Percentiles rank a stretch among this genome's conserved stretches.
Evolutionary conservation across 2,888 invertebrate species (phyloP).

Genomic region (Copidosoma aretas): DNA sequence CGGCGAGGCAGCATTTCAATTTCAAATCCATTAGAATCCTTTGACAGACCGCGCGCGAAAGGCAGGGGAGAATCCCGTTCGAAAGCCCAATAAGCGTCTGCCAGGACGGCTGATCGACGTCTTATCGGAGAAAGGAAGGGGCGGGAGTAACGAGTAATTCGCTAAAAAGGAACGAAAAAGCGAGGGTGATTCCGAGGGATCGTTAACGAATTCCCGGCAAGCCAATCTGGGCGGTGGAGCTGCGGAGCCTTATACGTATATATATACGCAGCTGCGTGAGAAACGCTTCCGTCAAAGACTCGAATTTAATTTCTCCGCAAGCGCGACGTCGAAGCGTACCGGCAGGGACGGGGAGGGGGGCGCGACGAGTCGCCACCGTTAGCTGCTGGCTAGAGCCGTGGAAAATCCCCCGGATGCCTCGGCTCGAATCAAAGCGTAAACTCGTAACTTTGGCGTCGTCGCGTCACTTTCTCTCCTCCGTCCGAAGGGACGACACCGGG

Average conservation of each 20-base stretch:
- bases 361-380: neutral
- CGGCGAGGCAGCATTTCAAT: neutral
- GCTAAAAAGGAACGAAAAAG: constrained; percentile 19
- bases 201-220: constrained; percentile 49
- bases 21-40: neutral
- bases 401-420: constrained; percentile 46
- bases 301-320: constrained; percentile 58
- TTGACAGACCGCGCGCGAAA: neutral
- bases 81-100: constrained; percentile 29
- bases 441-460: constrained; percentile 53
- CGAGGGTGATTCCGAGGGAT: constrained; percentile 24
- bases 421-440: constrained; percentile 57
- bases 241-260: too few species aligned
- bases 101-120: constrained; percentile 7
- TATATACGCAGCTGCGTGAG: constrained; percentile 34
- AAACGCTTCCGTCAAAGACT: constrained; percentile 54
- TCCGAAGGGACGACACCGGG: neutral
- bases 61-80: neutral
- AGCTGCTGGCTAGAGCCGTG: neutral
- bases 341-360: constrained; percentile 14
- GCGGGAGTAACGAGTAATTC: constrained; percentile 30
- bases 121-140: constrained; percentile 13
- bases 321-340: constrained; percentile 43
- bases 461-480: constrained; percentile 41
- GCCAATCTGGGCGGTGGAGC: constrained; percentile 36